Conservation (phyloP, 2,113 vertebrate genomes). For the Psophia crepitans region DNA sequence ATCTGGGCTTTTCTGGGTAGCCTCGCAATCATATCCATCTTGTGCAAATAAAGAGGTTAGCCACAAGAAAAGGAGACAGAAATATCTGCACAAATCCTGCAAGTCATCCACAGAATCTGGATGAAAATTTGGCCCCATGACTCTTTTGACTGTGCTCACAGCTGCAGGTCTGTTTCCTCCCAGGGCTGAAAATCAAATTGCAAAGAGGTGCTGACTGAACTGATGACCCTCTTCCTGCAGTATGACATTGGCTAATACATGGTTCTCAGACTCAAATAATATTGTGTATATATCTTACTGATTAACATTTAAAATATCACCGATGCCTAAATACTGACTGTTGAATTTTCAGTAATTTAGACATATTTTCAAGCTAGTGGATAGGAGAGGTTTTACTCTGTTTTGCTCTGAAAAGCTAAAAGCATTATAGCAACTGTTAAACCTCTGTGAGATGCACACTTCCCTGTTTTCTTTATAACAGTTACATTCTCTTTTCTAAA, state of each 20-base stretch:
- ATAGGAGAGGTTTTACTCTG: neutral
- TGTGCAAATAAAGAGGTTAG: neutral
- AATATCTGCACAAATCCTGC: neutral
- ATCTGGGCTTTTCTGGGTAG: neutral
- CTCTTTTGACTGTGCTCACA: neutral
- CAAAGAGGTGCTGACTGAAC: neutral
- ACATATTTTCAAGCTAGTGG: neutral
- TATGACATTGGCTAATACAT: neutral
- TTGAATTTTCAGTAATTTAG: neutral
- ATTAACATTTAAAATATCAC: neutral
- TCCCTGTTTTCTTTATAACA: neutral
- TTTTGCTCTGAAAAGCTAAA: neutral
- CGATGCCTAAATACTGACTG: neutral
- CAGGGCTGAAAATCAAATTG: neutral
- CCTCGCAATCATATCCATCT: neutral
- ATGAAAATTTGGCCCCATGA: neutral
- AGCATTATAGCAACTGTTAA: neutral
- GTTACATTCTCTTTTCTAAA: neutral
- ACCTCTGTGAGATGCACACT: neutral
- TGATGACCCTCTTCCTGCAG: neutral
- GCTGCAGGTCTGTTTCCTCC: neutral
- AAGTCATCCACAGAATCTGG: neutral
- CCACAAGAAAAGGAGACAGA: neutral
- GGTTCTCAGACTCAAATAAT: neutral
- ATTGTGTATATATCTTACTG: neutral